Evolutionary conservation across 2,113 vertebrate species (phyloP), one percentile per base, ranked within the genome.

Genomic region (Noturus placidus): DNA sequence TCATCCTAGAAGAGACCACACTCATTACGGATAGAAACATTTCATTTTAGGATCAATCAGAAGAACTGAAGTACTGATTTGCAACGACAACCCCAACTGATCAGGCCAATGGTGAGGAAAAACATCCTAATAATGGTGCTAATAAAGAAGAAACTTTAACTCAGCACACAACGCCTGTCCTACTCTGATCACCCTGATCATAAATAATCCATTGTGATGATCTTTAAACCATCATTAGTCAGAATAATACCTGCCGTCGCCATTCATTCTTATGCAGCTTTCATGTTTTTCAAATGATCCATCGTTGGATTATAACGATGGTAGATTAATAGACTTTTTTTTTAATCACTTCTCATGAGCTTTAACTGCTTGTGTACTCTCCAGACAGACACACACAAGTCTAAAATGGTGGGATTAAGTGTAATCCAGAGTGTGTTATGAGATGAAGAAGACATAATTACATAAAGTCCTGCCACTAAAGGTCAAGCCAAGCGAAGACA

Each of bases 381-480:
- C 25, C 42, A 50, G 38, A 42, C 67, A 74, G 67, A 80, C 30
- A 19, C 2, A 80, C 27, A 80, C 15, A n/a, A 80, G 15, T 19
- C 50, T 17, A 4, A 56, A 59, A 59, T 35, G 30, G 30, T 22
- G 5, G 79, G 33, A 14, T 59, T 81, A 81, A 70, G 17, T 70
- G n/a, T 4, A 54, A 50, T 50, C 33, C 35, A 3, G 56, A 77
- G 84, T 77, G 25, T n/a, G 33, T 78, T 77, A 86, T 78, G 35
- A 17, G 72, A 76, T 50, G 42, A 86, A 61, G 52, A 85, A 46
- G 84, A 77, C 38, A 33, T 63, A 59, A 86, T 78, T 52, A 78
- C 8, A 46, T 46, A 46, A 46, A 46, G 30, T 35, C 38, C 57
- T 20, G 30, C 52, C 8, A 50, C n/a, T 78, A 77, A 86, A 86